Evolutionary conservation across 2,888 invertebrate species (phyloP).

Genomic region (Cryptocheilus praepositus): DNA sequence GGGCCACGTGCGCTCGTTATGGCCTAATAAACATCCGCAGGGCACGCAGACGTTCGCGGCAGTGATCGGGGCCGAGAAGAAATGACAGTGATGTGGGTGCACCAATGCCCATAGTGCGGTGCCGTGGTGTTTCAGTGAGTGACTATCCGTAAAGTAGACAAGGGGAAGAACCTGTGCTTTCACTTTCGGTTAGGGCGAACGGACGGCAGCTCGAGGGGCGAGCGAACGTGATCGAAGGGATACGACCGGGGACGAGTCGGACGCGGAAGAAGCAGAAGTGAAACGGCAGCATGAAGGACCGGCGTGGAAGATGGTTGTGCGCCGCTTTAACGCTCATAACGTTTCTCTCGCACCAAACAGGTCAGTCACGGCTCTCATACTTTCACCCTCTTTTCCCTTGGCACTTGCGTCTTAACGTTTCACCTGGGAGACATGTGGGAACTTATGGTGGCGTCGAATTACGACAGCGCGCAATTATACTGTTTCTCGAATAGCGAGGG

Average conservation of each 20-base stretch:
- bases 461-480: too few relatives aligned
- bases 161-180: neutral
- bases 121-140: slow-evolving; percentile 8
- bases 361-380: slow-evolving; percentile 50
- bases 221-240: neutral
- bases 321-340: slow-evolving; percentile 65
- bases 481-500: too few relatives aligned
- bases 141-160: neutral
- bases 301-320: slow-evolving; percentile 65
- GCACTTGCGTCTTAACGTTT: too few relatives aligned
- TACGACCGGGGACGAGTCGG: neutral
- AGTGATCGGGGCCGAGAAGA: neutral
- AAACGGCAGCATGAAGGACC: slow-evolving; percentile 62
- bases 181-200: neutral
- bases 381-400: neutral
- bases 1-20: too few relatives aligned
- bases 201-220: neutral
- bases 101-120: neutral
- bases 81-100: slow-evolving; percentile 11
- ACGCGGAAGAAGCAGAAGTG: neutral
- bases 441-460: too few relatives aligned
- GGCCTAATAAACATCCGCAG: neutral
- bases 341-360: slow-evolving; percentile 65
- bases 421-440: too few relatives aligned
- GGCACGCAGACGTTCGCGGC: neutral